Evolutionary conservation across 2,888 invertebrate genomes (phyloP), one percentile per base, ranked within the genome.

Genomic region (Metacarcinus magister): DNA sequence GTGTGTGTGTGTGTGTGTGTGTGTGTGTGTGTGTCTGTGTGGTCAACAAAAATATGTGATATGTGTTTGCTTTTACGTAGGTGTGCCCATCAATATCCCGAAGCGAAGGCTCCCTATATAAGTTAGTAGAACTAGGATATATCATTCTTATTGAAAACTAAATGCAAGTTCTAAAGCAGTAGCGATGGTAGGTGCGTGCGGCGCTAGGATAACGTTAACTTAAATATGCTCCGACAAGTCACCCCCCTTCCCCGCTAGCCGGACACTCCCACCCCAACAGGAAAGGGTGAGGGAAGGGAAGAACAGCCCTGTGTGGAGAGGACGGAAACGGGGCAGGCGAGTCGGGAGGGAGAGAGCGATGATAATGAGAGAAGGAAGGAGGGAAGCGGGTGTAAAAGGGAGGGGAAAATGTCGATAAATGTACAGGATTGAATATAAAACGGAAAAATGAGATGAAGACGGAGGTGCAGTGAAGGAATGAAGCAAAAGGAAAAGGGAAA

Each of bases 331-430:
- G 82, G 32, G 82, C 32, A 82, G 4, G 82, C 32, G 82, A 7
- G 82, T 28, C 82, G 82, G 82, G 82, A 82, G 82, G n/a, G 82
- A 28, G 82, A 82, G 82, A 28, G 82, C 5, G 28, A 82, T 82
- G 82, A 13, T 82, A 82, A 82, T 82, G 82, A 82, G 82, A 82
- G 82, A 13, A 82, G 82, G 82, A 82, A 82, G 82, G 32, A 82
- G 82, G 82, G 19, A 82, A 82, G 82, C 8, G 3, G 82, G 82
- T 82, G 32, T 28, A 82, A 82, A 82, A 32, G 82, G 32, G 28
- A 32, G 13, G 13, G 82, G 82, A 32, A 82, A 82, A 23, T 32
- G 28, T 82, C 32, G 82, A 82, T 82, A 23, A 32, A 82, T 82
- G 32, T 82, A 13, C 82, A 28, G 32, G 32, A 82, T 82, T 82